Base-by-base conservation (phyloP, 2,797 vertebrate genomes). In the Scomberomorus guttatus region DNA sequence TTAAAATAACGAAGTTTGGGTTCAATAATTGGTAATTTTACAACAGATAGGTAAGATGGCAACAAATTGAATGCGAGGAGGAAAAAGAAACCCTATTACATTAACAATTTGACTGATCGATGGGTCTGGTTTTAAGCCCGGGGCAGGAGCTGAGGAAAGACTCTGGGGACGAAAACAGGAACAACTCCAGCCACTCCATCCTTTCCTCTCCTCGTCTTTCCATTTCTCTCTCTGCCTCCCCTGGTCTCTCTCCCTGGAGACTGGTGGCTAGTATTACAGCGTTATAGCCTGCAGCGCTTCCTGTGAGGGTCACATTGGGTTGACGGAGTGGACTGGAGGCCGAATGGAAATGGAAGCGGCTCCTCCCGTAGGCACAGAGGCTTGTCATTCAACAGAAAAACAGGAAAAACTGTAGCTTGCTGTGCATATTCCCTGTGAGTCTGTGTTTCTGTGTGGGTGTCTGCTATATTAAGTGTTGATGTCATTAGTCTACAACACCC, bases 301-400 rank as follows among this genome's bases (percentile, higher is more conserved):
- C 89, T 89, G 80, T 81, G 87, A 89, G 89, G 91, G 91, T 89
- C 90, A 90, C 83, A 79, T 73, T 65, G 87, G 87, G 84, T 86
- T 81, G 79, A 86, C 50, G 34, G 70, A 68, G 68, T 82, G 61
- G 42, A 84, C 77, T 58, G 77, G 81, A 63, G 82, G 88, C 72
- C 57, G 65, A 59, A 39, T 80, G 68, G 81, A 90, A 88, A 87
- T 74, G 88, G 80, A 86, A 52, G 72, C n/a, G 1, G 54, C 22
- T 60, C 50, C 34, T 79, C 83, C 81, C 66, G 52, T 25, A 59
- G 76, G 81, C 67, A 15, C 48, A 56, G 22, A 24, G 68, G 58
- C 75, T 78, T 81, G 79, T 81, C 82, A 56, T 59, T 88, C 85
- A 80, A 69, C 72, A 74, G 15, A 39, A 81, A 75, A 86, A 89